These are phyloP conservation scores for Hippolais icterina DNA, from an alignment of 2,113 vertebrate genomes.

Conservation along the genomic window DNA sequence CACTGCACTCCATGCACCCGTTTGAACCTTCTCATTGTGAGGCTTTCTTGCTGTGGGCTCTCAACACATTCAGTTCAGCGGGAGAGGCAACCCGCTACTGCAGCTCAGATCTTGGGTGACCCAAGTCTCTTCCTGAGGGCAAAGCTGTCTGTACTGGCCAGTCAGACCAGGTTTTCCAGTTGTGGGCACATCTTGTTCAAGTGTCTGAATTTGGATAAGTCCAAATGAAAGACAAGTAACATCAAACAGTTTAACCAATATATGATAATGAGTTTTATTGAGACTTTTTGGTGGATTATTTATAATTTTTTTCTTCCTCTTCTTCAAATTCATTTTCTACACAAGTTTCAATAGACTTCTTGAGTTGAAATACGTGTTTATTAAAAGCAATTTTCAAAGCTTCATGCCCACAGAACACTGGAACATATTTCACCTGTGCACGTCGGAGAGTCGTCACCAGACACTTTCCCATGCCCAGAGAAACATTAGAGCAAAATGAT, in stretches of 20 bases:
- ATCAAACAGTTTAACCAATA: not conserved
- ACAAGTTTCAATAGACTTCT: not conserved
- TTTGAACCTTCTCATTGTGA: not conserved
- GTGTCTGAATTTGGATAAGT: not conserved
- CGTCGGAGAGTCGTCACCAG: not conserved
- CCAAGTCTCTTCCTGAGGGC: not conserved
- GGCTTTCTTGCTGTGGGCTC: not conserved
- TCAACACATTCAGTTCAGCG: rapidly evolving
- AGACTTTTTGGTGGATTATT: not conserved
- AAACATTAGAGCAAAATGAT: not conserved
- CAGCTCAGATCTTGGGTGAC: not conserved
- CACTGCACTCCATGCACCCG: not conserved
- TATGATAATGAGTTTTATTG: not conserved
- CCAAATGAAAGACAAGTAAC: not conserved
- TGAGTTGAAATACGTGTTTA: not conserved
- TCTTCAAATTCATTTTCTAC: not conserved
- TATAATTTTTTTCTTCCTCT: not conserved
- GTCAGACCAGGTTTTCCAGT: not conserved
- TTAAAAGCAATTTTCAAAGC: not conserved
- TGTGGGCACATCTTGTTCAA: not conserved
- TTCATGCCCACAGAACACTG: not conserved
- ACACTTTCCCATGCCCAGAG: not conserved
- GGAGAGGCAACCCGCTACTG: not conserved
- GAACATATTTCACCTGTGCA: not conserved
- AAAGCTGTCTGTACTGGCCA: not conserved